A percentile compares a stretch with the other conserved stretches of the same genome.
These are phyloP conservation scores for Amphibalanus amphitrite DNA, from an alignment of 1,140 invertebrate species.

Conservation along the genomic window DNA sequence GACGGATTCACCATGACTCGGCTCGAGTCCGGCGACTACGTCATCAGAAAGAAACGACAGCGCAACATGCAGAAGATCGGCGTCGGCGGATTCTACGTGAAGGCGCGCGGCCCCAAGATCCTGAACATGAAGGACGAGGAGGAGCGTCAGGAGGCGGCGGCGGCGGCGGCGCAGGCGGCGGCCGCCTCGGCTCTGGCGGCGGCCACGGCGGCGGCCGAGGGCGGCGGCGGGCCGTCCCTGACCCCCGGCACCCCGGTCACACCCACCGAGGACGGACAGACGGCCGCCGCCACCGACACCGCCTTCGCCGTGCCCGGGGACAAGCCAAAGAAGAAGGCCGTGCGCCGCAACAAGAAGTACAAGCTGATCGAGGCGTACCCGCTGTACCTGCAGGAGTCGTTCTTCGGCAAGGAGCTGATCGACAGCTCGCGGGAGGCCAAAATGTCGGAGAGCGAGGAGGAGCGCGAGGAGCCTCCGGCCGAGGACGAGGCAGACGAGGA, in stretches of 20 bases:
- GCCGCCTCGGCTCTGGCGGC: neutral
- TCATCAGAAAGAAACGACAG: conserved; percentile 64
- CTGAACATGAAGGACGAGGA: conserved; percentile 12
- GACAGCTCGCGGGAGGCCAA: conserved; percentile 34
- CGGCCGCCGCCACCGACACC: neutral
- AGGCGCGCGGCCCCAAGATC: conserved; percentile 7
- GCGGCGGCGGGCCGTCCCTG: neutral
- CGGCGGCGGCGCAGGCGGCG: neutral
- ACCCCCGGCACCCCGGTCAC: neutral
- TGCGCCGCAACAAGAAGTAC: conserved; percentile 13
- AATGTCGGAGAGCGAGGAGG: conserved; percentile 15
- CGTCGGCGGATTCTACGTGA: conserved; percentile 18
- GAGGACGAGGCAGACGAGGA: conserved; percentile 29
- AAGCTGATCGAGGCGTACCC: conserved; percentile 14
- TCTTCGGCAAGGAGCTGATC: conserved; percentile 73
- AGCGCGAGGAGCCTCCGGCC: conserved; percentile 13
- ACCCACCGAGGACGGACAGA: neutral
- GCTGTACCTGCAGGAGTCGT: conserved; percentile 45
- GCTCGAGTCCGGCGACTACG: conserved; percentile 54
- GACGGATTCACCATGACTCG: conserved; percentile 68
- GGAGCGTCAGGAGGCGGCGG: neutral
- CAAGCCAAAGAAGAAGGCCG: conserved; percentile 6
- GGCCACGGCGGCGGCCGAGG: neutral
- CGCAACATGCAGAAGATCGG: conserved; percentile 73
- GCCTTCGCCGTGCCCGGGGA: conserved; percentile 7